Conservation (phyloP, 2,888 invertebrate species). For the Lasiommata megera region DNA sequence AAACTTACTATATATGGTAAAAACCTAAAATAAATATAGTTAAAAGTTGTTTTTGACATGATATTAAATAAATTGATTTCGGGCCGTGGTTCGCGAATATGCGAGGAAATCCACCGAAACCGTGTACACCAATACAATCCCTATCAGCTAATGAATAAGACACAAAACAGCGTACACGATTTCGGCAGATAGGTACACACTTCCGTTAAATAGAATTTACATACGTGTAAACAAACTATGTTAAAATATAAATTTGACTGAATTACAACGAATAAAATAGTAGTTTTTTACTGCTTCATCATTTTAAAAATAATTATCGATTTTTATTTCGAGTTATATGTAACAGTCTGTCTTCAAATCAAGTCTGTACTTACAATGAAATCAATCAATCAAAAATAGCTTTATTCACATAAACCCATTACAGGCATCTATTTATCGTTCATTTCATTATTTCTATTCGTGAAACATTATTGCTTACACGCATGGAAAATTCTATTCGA, state of each 20-base stretch:
- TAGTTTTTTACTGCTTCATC: no score
- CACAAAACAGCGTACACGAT: conserved; percentile 8
- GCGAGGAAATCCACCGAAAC: conserved; percentile 11
- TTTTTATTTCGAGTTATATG: no score
- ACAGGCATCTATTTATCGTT: neutral
- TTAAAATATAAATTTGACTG: neutral
- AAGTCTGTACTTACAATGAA: no score
- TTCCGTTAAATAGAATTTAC: neutral
- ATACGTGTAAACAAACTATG: neutral
- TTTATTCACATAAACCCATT: no score
- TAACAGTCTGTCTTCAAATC: no score
- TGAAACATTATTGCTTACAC: neutral
- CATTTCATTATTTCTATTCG: neutral
- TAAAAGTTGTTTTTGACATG: no score
- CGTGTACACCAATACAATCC: neutral
- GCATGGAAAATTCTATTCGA: neutral
- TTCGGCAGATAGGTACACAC: conserved; percentile 13
- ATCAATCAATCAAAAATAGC: no score
- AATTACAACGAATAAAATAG: neutral
- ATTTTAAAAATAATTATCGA: no score
- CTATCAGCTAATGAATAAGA: neutral
- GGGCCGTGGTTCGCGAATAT: conserved; percentile 12
- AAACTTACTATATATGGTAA: no score
- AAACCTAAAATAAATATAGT: no score
- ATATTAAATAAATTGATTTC: neutral